phyloP scores from a whole-genome alignment of 2,888 invertebrate genomes.

The Phaedon cochleariae region DNA sequence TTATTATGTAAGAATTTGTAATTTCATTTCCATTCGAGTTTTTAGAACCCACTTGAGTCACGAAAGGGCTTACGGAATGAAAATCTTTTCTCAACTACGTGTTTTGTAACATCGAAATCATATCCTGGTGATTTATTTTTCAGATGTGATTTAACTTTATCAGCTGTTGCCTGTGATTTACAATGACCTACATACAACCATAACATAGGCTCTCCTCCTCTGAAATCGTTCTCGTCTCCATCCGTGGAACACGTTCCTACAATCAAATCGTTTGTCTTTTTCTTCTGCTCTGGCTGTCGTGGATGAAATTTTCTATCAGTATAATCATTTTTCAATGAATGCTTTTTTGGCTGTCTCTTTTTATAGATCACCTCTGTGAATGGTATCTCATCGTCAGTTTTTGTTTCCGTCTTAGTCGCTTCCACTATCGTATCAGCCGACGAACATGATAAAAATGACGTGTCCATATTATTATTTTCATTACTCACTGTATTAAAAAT shows the following conservation, averaged over 20 bases:
- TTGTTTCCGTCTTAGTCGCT: conserved; percentile 2
- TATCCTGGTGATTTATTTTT: not conserved
- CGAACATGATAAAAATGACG: conserved; percentile 3
- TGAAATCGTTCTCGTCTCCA: not conserved
- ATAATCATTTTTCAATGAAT: not conserved
- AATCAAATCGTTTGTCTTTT: conserved; percentile 3
- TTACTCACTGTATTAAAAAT: not conserved
- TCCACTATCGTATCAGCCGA: conserved; percentile 8
- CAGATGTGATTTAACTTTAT: not conserved
- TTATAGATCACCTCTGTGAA: conserved; percentile 5
- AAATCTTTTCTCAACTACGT: not conserved
- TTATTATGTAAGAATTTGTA: too few species aligned
- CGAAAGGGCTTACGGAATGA: not conserved
- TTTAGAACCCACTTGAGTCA: not conserved
- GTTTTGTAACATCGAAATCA: not conserved
- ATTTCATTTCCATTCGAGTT: too few species aligned
- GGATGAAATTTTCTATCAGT: not conserved
- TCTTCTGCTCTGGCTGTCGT: not conserved
- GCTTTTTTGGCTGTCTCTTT: not conserved
- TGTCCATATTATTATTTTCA: conserved; percentile 5
- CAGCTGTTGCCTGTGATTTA: conserved; percentile 2
- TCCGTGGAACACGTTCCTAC: not conserved
- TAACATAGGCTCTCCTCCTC: conserved; percentile 2
- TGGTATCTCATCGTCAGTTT: conserved; percentile 4
- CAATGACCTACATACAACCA: conserved; percentile 7